phyloP scores from a whole-genome alignment of 2,797 vertebrate genomes.

The Nannoperca australis region DNA sequence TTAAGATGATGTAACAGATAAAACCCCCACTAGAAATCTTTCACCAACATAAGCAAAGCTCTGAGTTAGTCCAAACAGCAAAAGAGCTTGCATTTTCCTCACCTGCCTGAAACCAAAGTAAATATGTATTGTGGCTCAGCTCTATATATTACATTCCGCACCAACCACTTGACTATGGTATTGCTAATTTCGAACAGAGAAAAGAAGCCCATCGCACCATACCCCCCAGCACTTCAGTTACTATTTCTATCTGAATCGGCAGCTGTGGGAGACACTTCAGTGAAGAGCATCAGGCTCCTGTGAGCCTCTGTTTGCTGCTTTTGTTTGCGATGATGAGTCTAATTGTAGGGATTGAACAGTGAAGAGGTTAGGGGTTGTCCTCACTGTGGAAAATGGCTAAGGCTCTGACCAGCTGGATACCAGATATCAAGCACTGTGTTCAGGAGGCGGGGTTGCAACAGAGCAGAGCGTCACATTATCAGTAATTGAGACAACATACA shows the following conservation, averaged over 20 bases:
- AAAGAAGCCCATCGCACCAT: conserved; percentile 31
- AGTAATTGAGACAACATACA: conserved; percentile 28
- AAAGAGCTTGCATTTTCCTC: conserved; percentile 8
- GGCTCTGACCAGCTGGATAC: conserved; percentile 41
- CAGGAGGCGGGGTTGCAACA: neutral
- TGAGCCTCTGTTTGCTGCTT: conserved; percentile 66
- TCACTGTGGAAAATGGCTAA: conserved; percentile 48
- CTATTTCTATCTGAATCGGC: conserved; percentile 74
- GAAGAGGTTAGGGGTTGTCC: conserved; percentile 70
- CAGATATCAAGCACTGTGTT: conserved; percentile 31
- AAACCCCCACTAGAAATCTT: conserved; percentile 19
- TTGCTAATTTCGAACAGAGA: conserved; percentile 57
- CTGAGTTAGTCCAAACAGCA: neutral
- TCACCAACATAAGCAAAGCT: conserved; percentile 25
- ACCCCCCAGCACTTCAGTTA: conserved; percentile 62
- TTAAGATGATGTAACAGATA: conserved; percentile 45
- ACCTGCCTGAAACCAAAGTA: conserved; percentile 40
- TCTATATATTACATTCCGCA: conserved; percentile 32
- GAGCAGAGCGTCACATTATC: neutral
- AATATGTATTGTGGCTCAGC: conserved; percentile 46
- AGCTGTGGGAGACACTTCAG: conserved; percentile 79
- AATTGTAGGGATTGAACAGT: conserved; percentile 76
- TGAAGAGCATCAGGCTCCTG: conserved; percentile 67
- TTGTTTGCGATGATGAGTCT: conserved; percentile 81
- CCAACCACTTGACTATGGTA: conserved; percentile 46